Evolutionary conservation across 2,888 invertebrate species (phyloP).

Genomic region (Limnephilus marmoratus): DNA sequence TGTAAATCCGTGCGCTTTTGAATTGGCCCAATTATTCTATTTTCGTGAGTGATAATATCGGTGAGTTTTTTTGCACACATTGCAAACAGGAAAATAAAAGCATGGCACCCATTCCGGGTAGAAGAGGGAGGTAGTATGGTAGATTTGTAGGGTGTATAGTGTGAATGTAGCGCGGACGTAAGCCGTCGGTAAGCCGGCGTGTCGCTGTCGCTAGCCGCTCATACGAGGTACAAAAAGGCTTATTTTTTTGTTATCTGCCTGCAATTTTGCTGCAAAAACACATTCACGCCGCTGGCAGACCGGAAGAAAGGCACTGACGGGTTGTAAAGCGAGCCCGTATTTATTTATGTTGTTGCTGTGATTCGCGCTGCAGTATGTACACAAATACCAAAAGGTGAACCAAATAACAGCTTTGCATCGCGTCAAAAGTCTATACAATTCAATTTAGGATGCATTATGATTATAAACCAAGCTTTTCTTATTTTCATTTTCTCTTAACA

Average conservation of each 20-base stretch:
- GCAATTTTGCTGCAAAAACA: not conserved
- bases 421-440: no score
- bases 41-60: no score
- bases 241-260: not conserved
- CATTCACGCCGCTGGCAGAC: not conserved
- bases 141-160: not conserved
- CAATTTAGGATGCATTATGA: no score
- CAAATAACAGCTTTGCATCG: no score
- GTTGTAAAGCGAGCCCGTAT: not conserved
- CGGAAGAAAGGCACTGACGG: not conserved
- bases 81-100: not conserved
- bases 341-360: not conserved
- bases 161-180: not conserved
- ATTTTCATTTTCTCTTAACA: no score
- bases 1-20: no score
- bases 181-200: not conserved
- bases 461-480: no score
- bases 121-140: not conserved
- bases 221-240: not conserved
- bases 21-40: no score
- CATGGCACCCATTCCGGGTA: not conserved
- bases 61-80: no score
- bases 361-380: not conserved
- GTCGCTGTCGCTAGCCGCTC: not conserved
- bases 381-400: not conserved